Evolutionary conservation across 2,113 vertebrate genomes (phyloP), one percentile per base, ranked within the genome.

Genomic region (Menidia beryllina): DNA sequence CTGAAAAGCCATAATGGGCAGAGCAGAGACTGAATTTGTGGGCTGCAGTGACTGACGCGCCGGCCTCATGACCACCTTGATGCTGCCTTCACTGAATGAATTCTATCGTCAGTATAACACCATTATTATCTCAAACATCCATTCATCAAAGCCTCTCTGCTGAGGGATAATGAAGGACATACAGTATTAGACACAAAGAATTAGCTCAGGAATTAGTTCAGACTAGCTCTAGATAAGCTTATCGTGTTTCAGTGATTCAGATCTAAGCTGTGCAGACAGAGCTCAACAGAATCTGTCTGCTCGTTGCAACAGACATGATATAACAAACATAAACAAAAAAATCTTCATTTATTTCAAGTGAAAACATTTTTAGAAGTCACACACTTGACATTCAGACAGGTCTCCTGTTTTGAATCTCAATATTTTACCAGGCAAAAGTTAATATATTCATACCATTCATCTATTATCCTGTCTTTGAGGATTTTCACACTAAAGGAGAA

Each of bases 51-150:
- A 82, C 61, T 73, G 74, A 78, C 69, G 36, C 41, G 51, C 21
- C 27, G 8, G 60, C 23, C 54, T 45, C 36, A 51, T 78, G 52
- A 75, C 71, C 69, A 56, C 2, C 20, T n/a, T 64, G 30, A 67
- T 83, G 55, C 63, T 81, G 80, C 70, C 86, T 81, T 81, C 58
- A 85, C 57, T n/a, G n/a, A n/a, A n/a, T n/a, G n/a, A n/a, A 82
- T 80, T 56, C 50, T 63, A 65, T 57, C 64, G 63, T 68, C 71
- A 71, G 71, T 80, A 63, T 75, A 43, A 67, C 20, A 20, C 25
- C 57, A 53, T 77, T 65, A 72, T 75, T 53, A 54, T 71, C 34
- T 65, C 20, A 78, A 72, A 72, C 55, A 58, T 23, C 43, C 39
- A 75, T 79, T 41, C 23, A 48, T 72, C 71, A 58, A 38, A 53